Conservation (phyloP, 2,888 invertebrate species). For the Formica aserva region DNA sequence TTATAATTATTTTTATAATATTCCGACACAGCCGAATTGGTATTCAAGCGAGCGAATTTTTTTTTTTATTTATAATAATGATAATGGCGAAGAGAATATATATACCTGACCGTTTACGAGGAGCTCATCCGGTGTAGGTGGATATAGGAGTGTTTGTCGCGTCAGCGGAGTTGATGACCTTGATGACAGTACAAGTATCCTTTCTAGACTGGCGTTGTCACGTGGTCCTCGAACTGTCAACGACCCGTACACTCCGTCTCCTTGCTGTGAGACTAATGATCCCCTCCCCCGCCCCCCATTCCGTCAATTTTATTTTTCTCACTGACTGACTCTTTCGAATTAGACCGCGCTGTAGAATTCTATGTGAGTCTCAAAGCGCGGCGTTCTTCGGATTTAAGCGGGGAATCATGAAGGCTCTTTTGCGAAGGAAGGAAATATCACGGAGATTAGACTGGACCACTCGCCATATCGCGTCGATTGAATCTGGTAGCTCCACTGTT, state of each 20-base stretch:
- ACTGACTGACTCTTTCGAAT: background rate
- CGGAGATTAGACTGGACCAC: background rate
- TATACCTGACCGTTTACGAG: conserved; percentile 86
- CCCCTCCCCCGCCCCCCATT: background rate
- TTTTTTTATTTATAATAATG: background rate
- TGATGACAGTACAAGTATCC: conserved; percentile 87
- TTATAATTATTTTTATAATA: background rate
- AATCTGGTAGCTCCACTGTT: background rate
- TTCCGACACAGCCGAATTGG: background rate
- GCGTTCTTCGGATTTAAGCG: background rate
- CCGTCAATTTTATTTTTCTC: conserved; percentile 42
- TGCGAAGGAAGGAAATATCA: background rate
- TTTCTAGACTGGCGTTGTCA: conserved; percentile 85
- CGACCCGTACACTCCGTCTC: conserved; percentile 88
- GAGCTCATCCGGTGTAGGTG: conserved; percentile 84
- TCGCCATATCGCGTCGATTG: background rate
- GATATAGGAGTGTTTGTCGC: conserved; percentile 83
- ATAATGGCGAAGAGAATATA: background rate
- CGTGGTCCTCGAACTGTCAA: conserved; percentile 87
- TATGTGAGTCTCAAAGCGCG: background rate
- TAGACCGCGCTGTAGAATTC: background rate
- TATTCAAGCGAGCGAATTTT: background rate
- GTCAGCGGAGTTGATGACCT: conserved; percentile 87
- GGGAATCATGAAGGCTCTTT: background rate
- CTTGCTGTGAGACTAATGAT: conserved; percentile 87